Percentiles rank a stretch among this genome's conserved stretches.
These are phyloP conservation scores for Ranitomeya variabilis DNA, from an alignment of 2,113 vertebrate genomes.

Conservation along the genomic window DNA sequence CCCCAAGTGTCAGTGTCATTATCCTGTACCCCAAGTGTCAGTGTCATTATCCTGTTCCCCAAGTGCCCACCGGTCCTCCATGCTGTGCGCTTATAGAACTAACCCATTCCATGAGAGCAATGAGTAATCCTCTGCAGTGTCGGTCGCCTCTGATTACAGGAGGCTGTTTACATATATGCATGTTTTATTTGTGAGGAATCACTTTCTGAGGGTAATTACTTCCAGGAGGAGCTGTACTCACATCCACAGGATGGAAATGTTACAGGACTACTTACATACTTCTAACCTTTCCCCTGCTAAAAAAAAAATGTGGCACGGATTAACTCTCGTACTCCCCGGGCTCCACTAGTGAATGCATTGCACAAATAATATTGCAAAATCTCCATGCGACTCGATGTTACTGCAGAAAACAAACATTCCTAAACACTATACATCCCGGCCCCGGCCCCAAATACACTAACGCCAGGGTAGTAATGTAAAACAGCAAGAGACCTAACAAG, in stretches of 20 bases:
- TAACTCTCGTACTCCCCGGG: background rate
- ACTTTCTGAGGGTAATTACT: background rate
- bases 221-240: background rate
- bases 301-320: background rate
- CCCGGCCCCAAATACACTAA: background rate
- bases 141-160: background rate
- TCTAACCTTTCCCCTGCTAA: slow-evolving; percentile 18
- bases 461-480: background rate
- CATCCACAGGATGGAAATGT: background rate
- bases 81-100: no score
- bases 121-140: background rate
- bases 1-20: background rate
- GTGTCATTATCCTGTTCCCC: no score
- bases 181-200: background rate
- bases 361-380: background rate
- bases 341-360: background rate
- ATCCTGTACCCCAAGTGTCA: no score
- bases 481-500: no score
- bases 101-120: no score
- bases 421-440: background rate
- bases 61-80: background rate
- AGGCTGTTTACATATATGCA: background rate
- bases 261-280: background rate
- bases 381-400: background rate
- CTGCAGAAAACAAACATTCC: background rate